A percentile compares a stretch with the other conserved stretches of the same genome.
Evolutionary conservation across 1,140 invertebrate genomes (phyloP).

Genomic region (Bombyx mori): ASM3026992v2 NC_085118.1:9801501-9802000

Average conservation of each 20-base stretch:
- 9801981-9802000: too few species aligned
- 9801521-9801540: too few species aligned
- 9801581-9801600: background rate
- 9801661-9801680: slow-evolving; percentile 59
- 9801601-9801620: background rate
- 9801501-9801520: too few species aligned
- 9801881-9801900: slow-evolving; percentile 42
- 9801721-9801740: slow-evolving; percentile 56
- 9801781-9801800: slow-evolving; percentile 48
- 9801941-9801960: slow-evolving; percentile 1
- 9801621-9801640: background rate
- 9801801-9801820: slow-evolving; percentile 39
- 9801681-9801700: slow-evolving; percentile 60
- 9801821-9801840: slow-evolving; percentile 45
- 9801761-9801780: slow-evolving; percentile 48
- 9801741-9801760: slow-evolving; percentile 43
- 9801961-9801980: too few species aligned
- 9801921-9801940: slow-evolving; percentile 14
- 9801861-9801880: slow-evolving; percentile 62
- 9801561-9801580: too few species aligned
- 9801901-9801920: slow-evolving; percentile 34
- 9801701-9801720: slow-evolving; percentile 61
- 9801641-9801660: slow-evolving; percentile 1
- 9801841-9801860: slow-evolving; percentile 61
- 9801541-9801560: too few species aligned